Conservation (phyloP, 2,888 invertebrate genomes). For the Tipula lateralis region DNA sequence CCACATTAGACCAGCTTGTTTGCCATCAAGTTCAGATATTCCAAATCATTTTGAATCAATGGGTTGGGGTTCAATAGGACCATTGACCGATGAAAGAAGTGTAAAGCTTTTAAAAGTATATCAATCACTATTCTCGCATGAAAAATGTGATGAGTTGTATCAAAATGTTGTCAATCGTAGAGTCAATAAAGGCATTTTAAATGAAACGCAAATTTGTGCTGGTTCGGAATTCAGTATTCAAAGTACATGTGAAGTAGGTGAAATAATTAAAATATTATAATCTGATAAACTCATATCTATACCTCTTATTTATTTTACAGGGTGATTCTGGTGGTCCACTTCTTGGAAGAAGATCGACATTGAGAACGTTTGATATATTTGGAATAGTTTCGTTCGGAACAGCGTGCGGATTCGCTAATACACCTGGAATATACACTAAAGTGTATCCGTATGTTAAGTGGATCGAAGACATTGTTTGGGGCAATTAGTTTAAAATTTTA, state of each 20-base stretch:
- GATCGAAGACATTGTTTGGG: slow-evolving; percentile 58
- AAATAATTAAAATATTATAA: background rate
- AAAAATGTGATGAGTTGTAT: background rate
- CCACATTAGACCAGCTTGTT: background rate
- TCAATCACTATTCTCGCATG: background rate
- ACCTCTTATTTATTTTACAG: background rate
- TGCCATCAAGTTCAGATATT: background rate
- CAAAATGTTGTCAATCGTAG: background rate
- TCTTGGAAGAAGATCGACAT: background rate
- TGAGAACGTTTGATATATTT: background rate
- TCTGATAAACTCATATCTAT: background rate
- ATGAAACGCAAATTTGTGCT: too few relatives aligned
- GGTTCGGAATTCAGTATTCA: too few relatives aligned
- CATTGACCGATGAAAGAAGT: background rate
- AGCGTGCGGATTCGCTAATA: slow-evolving; percentile 46
- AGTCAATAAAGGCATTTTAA: background rate
- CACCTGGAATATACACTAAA: slow-evolving; percentile 58
- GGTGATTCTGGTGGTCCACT: background rate
- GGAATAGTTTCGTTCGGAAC: slow-evolving; percentile 53
- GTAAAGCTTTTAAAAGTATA: background rate
- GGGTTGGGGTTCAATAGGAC: background rate
- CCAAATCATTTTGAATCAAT: background rate
- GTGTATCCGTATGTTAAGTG: slow-evolving; percentile 55
- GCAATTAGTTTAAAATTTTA: background rate
- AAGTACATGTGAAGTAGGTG: too few relatives aligned